Evolutionary conservation across 1,140 invertebrate species (phyloP), one percentile per base, ranked within the genome.

Genomic region (Drosophila pseudoobscura): DNA sequence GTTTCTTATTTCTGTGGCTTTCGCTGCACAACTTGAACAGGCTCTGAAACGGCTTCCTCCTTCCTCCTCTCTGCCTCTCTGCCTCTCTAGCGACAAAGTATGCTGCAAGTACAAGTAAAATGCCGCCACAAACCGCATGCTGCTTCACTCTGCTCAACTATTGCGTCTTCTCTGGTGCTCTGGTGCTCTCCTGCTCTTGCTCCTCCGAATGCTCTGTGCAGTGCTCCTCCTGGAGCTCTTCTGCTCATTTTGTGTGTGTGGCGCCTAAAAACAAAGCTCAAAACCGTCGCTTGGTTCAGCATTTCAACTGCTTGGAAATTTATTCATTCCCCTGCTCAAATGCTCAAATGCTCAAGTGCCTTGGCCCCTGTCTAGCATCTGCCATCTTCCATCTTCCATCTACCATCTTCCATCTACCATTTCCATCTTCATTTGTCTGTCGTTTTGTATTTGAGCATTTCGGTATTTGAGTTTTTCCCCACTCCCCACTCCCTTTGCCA

Each of bases 251-350:
- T 54, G 39, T 78, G 66, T 64, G 66, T 39, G 54, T 71, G 79
- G 72, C 80, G 80, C 59, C 80, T 62, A 76, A 85, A 85, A 87
- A 87, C 82, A 85, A 87, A 85, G 82, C 82, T 82, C 57, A 75
- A 70, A 64, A 47, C 55, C 55, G 54, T 66, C 63, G 72, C 62
- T 63, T 45, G 68, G 63, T 80, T 85, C 82, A 80, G 75, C 82
- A 78, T 87, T 87, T 87, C 77, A 78, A 77, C 82, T 80, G 82
- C 69, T 80, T 70, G 68, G 47, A 85, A 85, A 87, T 80, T 80
- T 87, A 87, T 84, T 80, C 72, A 85, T 74, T 71, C 63, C 63
- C 63, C 64, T 54, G 35, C 57, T 22, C 31, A 26, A 35, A 35
- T 31, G 35, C 57, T 22, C 24, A 26, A 35, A 35, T 31, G 17